A percentile compares a stretch with the other conserved stretches of the same genome.
Evolutionary conservation across 2,888 invertebrate species (phyloP).

Genomic region (Ceriagrion tenellum): DNA sequence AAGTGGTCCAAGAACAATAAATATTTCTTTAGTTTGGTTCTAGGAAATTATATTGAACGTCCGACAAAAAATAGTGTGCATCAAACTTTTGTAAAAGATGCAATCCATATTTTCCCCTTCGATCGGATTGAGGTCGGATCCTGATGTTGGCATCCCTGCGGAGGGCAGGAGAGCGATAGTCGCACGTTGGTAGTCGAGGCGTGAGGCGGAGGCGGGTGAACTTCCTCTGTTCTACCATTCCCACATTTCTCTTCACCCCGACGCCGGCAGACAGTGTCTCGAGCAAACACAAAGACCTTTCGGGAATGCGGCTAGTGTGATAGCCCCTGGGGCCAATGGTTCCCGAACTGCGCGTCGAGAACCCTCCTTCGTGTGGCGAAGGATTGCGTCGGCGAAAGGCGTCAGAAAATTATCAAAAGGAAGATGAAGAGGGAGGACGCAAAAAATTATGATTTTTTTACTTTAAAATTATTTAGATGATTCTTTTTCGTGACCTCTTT

Average conservation of each 20-base stretch:
- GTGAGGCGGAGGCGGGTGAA: neutral
- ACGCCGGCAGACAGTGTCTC: neutral
- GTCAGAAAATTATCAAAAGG: neutral
- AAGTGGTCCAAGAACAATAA: too few relatives aligned
- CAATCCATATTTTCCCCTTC: too few relatives aligned
- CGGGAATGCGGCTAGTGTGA: neutral
- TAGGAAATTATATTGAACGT: too few relatives aligned
- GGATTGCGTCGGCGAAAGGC: neutral
- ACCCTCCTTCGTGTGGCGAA: neutral
- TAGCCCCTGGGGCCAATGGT: neutral
- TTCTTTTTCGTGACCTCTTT: too few relatives aligned
- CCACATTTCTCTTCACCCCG: neutral
- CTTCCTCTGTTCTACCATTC: neutral
- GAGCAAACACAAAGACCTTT: neutral
- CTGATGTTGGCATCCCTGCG: too few relatives aligned
- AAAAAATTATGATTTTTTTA: too few relatives aligned
- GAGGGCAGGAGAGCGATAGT: neutral
- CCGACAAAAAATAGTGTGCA: too few relatives aligned
- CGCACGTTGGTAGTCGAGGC: neutral
- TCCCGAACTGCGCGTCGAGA: neutral
- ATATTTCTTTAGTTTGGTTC: too few relatives aligned
- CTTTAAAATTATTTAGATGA: too few relatives aligned
- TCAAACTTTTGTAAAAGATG: too few relatives aligned
- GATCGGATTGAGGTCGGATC: too few relatives aligned
- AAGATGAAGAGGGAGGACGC: too few relatives aligned